Evolutionary conservation across 2,113 vertebrate genomes (phyloP).

Genomic region (Tachuris rubrigastra): DNA sequence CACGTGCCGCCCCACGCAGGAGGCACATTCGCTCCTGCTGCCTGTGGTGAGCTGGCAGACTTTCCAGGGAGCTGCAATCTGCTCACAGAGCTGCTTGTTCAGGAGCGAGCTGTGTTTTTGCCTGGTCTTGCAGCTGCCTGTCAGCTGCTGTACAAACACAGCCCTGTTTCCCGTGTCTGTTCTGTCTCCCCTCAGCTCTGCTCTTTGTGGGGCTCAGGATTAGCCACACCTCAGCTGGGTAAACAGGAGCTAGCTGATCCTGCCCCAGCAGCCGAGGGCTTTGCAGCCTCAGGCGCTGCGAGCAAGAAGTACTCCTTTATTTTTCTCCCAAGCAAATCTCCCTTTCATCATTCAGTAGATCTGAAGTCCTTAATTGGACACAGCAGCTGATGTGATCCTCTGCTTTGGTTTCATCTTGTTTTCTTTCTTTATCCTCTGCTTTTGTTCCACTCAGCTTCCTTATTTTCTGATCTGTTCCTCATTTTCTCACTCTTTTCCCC

Average conservation of each 20-base stretch:
- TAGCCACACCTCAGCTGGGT: conserved; percentile 41
- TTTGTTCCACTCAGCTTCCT: neutral
- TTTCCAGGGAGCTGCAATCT: neutral
- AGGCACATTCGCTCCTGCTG: neutral
- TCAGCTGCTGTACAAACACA: conserved; percentile 25
- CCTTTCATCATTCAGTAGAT: neutral
- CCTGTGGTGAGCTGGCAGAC: neutral
- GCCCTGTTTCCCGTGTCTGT: neutral
- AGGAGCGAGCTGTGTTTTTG: neutral
- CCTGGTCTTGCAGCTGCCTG: conserved; percentile 62
- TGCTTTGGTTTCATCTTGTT: neutral
- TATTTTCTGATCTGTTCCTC: neutral
- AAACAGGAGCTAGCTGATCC: conserved; percentile 33
- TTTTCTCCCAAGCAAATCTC: neutral
- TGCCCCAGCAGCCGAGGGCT: neutral
- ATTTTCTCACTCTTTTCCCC: neutral
- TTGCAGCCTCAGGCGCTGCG: neutral
- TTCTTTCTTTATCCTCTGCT: neutral
- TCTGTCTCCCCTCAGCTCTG: neutral
- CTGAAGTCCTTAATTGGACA: neutral
- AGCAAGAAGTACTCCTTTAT: neutral
- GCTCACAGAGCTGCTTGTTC: conserved; percentile 23
- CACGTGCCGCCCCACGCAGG: conserved; percentile 11
- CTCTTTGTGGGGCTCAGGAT: neutral
- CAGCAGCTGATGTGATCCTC: neutral